Evolutionary conservation across 2,113 vertebrate genomes (phyloP).

Genomic region (Buteo buteo): DNA sequence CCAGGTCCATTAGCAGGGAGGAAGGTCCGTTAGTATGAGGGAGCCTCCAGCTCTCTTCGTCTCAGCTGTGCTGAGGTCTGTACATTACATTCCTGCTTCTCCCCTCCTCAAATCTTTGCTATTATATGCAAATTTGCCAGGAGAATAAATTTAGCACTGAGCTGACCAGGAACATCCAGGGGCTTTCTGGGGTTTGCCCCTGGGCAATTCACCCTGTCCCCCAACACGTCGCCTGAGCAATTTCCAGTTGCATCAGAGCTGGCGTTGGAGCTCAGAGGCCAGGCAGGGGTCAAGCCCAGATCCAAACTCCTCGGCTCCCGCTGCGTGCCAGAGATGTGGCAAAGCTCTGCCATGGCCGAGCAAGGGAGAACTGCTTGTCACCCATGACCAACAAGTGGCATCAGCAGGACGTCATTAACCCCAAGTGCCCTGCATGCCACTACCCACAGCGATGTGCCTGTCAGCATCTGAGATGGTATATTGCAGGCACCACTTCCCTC

Average conservation of each 20-base stretch:
- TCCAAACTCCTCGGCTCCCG: not conserved
- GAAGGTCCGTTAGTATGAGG: not conserved
- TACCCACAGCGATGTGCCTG: not conserved
- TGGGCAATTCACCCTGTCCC: not conserved
- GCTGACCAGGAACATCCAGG: not conserved
- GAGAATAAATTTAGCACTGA: not conserved
- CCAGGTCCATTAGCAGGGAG: not conserved
- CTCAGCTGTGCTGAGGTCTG: not conserved
- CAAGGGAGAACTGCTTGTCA: not conserved
- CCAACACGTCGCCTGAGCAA: rapidly evolving
- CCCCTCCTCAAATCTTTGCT: not conserved
- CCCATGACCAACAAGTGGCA: not conserved
- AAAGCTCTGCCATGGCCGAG: not conserved
- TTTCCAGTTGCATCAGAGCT: not conserved
- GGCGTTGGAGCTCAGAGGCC: not conserved
- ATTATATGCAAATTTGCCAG: not conserved
- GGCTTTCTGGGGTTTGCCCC: not conserved
- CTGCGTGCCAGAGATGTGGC: rapidly evolving
- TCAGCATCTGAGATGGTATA: not conserved
- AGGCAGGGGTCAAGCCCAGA: not conserved
- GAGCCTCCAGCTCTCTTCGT: not conserved
- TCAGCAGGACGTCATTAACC: not conserved
- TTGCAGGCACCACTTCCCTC: not conserved
- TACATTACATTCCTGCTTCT: not conserved
- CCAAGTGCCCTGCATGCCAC: too few relatives aligned